Evolutionary conservation across 2,113 vertebrate genomes (phyloP).

Genomic region (Corythaixoides concolor): DNA sequence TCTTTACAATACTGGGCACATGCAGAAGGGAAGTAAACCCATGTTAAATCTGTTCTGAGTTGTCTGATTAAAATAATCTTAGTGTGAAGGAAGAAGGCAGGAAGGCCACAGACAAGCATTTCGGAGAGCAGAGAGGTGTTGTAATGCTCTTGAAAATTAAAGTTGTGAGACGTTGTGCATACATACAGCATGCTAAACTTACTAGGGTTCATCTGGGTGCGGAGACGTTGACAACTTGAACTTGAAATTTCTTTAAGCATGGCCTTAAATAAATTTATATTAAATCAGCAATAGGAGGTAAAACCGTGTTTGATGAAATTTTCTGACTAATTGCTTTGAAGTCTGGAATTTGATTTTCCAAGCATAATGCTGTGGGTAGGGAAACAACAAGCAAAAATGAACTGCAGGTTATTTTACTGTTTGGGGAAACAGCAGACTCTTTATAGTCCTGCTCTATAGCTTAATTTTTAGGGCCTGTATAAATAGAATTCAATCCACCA

Average conservation of each 20-base stretch:
- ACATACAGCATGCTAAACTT: background rate
- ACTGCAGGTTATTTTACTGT: slow-evolving; percentile 37
- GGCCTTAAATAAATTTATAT: background rate
- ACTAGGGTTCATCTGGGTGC: background rate
- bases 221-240: background rate
- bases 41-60: background rate
- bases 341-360: background rate
- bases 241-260: background rate
- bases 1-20: background rate
- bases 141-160: background rate
- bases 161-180: background rate
- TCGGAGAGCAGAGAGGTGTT: background rate
- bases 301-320: background rate
- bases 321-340: background rate
- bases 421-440: background rate
- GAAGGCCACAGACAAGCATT: background rate
- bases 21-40: background rate
- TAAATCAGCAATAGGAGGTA: background rate
- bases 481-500: slow-evolving; percentile 49
- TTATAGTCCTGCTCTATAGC: slow-evolving; percentile 35
- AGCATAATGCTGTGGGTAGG: background rate
- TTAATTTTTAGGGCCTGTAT: slow-evolving; percentile 45
- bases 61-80: background rate
- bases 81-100: slow-evolving; percentile 17
- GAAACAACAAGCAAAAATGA: background rate